Evolutionary conservation across 2,888 invertebrate genomes (phyloP).

Genomic region (Caenorhabditis sp.): DNA sequence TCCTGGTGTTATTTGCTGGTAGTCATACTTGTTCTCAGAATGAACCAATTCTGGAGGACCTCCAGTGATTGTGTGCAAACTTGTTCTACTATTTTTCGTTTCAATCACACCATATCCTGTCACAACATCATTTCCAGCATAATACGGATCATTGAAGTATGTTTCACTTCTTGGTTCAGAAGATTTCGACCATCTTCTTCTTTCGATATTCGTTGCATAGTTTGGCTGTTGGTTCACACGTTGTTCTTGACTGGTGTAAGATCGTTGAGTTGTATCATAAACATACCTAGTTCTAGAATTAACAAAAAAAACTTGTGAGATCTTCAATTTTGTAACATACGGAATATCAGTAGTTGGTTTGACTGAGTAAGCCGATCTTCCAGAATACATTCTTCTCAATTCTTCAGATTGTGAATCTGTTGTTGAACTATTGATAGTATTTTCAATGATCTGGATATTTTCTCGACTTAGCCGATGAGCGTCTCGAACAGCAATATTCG

Average conservation of each 20-base stretch:
- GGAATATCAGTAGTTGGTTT: conserved; percentile 33
- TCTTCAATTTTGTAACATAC: conserved; percentile 14
- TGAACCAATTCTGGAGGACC: conserved; percentile 37
- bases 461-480: conserved; percentile 41
- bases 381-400: conserved; percentile 37
- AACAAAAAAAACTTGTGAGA: background rate
- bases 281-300: conserved; percentile 36
- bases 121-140: conserved; percentile 25
- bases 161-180: conserved; percentile 41
- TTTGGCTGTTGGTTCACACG: conserved; percentile 17
- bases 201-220: conserved; percentile 16
- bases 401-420: conserved; percentile 36
- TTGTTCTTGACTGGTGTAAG: conserved; percentile 32
- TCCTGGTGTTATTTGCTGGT: conserved; percentile 23
- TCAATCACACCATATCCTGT: conserved; percentile 35
- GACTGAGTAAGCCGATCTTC: conserved; percentile 30
- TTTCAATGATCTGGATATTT: conserved; percentile 26
- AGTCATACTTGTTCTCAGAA: conserved; percentile 42
- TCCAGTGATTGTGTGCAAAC: conserved; percentile 27
- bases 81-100: conserved; percentile 28
- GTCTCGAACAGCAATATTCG: conserved; percentile 33
- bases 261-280: conserved; percentile 34
- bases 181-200: conserved; percentile 36
- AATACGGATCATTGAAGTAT: conserved; percentile 36
- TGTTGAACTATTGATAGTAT: conserved; percentile 31